These are phyloP conservation scores for Drosophila kurseongensis DNA, from an alignment of 1,140 invertebrate genomes.

Conservation along the genomic window DNA sequence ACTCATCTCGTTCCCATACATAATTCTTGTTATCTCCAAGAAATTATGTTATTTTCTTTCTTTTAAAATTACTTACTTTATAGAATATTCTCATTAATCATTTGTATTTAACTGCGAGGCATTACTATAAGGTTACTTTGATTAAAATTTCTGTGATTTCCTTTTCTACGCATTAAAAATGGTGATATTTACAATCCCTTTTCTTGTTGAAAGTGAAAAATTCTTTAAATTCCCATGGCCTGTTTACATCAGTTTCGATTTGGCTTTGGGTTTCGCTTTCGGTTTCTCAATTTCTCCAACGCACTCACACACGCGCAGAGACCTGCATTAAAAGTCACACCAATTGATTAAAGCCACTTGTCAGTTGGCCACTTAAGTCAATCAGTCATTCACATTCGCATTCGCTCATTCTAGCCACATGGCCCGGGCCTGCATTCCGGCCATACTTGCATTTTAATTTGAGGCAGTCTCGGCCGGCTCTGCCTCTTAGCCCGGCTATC, in stretches of 20 bases:
- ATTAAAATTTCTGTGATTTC: too few relatives aligned
- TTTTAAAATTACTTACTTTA: too few relatives aligned
- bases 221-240: not conserved
- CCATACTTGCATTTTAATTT: conserved; percentile 83
- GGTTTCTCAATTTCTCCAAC: conserved; percentile 33
- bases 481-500: conserved; percentile 64
- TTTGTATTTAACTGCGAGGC: too few relatives aligned
- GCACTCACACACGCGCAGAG: not conserved
- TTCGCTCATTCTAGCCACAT: conserved; percentile 52
- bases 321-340: conserved; percentile 45
- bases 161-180: not conserved
- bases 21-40: too few relatives aligned
- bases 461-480: conserved; percentile 47
- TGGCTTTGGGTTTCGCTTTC: conserved; percentile 22
- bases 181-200: not conserved
- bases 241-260: conserved; percentile 5
- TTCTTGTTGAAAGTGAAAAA: not conserved
- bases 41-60: too few relatives aligned
- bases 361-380: conserved; percentile 79
- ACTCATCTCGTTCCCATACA: too few relatives aligned
- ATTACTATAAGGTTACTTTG: too few relatives aligned
- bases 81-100: too few relatives aligned
- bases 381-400: conserved; percentile 74
- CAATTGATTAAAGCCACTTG: conserved; percentile 77
- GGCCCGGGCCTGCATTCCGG: conserved; percentile 72